Base-by-base conservation (phyloP, 2,888 invertebrate genomes). In the Pinctada fucata region DNA sequence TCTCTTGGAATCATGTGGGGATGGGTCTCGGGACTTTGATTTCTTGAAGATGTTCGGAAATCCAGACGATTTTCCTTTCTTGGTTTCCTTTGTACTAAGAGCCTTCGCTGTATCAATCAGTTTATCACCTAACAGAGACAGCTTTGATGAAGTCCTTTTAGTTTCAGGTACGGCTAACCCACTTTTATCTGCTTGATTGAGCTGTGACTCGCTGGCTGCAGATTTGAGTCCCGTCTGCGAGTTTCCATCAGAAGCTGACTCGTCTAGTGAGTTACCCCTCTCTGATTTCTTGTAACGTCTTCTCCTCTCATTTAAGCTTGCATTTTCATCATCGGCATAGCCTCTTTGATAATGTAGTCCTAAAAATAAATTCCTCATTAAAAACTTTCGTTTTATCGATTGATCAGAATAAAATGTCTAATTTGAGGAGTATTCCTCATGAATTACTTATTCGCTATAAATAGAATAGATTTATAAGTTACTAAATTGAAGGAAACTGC, bases 321-420 rank as follows among this genome's bases (percentile, higher is more conserved):
- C 85, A 58, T 84, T 85, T 93, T 86, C 96, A 90, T 97, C 97
- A 86, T 97, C 97, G 0, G 95, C 94, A 93, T 97, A 97, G 92
- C 96, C 96, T 78, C 96, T 94, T 85, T 96, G 96, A 31, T 97
- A 31, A 31, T 31, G 31, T 31, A 31, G 31, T 31, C 31, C 31
- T 45, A 31, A 49, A 10, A 48, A 8, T 4, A n/a, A n/a, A 4
- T 31, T 67, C 10, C 47, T 68, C 68, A 6, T n/a, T n/a, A 45
- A 47, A 68, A 31, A 68, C 16, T 31, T 66, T n/a, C 48, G 3
- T 68, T 48, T 3, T 31, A 31, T 31, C 31, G 0, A 31, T 31
- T 31, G 31, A 31, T 31, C 31, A 31, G 31, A 31, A 31, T 31
- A 31, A 31, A 31, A 31, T 31, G 31, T 1, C 31, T 31, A 31